Evolutionary conservation across 1,140 invertebrate genomes (phyloP).

Genomic region (Drosophila takahashii): DNA sequence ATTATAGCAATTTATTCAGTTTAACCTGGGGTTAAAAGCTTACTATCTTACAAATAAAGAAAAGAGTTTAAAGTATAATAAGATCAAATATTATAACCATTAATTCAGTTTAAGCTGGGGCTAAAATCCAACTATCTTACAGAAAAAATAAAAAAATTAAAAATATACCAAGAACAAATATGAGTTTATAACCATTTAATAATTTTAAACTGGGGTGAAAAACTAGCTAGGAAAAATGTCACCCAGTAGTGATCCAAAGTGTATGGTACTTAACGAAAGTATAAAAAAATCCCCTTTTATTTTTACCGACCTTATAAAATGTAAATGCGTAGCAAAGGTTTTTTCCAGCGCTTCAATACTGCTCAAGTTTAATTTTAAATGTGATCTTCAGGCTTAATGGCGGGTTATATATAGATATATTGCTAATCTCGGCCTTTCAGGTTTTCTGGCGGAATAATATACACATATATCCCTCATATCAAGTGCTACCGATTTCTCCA

Average conservation of each 20-base stretch:
- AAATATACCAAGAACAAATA: too few species aligned
- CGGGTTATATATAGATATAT: slow-evolving; percentile 24
- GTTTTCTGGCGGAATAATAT: slow-evolving; percentile 17
- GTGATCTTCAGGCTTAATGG: background rate
- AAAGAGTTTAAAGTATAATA: too few species aligned
- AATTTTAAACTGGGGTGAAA: too few species aligned
- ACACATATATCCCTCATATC: background rate
- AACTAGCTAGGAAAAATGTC: too few species aligned
- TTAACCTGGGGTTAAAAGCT: too few species aligned
- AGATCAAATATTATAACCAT: too few species aligned
- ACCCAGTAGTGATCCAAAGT: background rate
- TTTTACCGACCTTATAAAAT: slow-evolving; percentile 1
- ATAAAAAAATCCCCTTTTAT: slow-evolving; percentile 6
- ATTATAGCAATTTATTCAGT: too few species aligned
- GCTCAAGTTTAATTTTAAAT: background rate
- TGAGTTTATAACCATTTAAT: too few species aligned
- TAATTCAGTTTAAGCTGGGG: too few species aligned
- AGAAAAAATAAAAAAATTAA: too few species aligned
- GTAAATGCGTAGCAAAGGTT: background rate
- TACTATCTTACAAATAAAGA: too few species aligned
- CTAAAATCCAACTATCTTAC: too few species aligned
- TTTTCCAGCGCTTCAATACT: background rate
- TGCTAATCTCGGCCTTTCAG: slow-evolving; percentile 25
- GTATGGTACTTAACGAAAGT: slow-evolving; percentile 7
- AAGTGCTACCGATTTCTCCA: slow-evolving; percentile 29